Base-by-base conservation (phyloP, 2,797 vertebrate genomes). In the Geotrypetes seraphini region DNA sequence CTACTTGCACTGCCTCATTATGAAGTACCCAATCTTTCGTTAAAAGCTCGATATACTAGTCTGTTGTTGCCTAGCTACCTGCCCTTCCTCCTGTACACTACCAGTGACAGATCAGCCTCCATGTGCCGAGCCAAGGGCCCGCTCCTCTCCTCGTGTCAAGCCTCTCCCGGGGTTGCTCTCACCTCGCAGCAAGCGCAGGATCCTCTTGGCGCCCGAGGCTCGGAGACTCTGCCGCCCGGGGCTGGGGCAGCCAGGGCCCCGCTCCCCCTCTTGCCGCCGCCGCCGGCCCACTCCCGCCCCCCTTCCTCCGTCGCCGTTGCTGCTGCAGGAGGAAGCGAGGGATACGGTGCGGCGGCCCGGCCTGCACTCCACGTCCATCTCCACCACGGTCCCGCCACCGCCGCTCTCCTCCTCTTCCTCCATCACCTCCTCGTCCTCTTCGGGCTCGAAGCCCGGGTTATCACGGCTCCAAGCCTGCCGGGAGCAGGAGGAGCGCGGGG, bases 401-500 rank as follows among this genome's bases (percentile, higher is more conserved):
- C 58, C 32, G 10, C 70, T 8, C 3, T 36, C 66, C 20, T 66
- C 69, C 76, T 86, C 86, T 15, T 84, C 84, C 5, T 66, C 22
- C 57, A 3, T 69, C 48, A 76, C 81, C 79, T 79, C 80, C 32
- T 78, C 50, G 21, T 89, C 91, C 7, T 95, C 93, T 61, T 92
- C 92, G 1, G 90, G 81, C 48, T 97, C 93, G 28, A 96, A 97
- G 3, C 88, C 90, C 0, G 92, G 91, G 69, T 97, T 97, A 12
- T 93, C 92, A 13, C 92, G 82, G 57, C 92, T 96, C 93, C 93
- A 96, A 1, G 93, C 92, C 55, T 96, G 91, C 41, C 92, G 73
- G 11, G 91, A 97, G 44, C 82, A 78, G 12, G 91, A n/a, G n/a
- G n/a, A 88, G 2, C 84, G 84, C 5, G 79, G 78, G 1, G 74